phyloP scores from a whole-genome alignment of 2,888 invertebrate species.

The Monochamus alternatus region DNA sequence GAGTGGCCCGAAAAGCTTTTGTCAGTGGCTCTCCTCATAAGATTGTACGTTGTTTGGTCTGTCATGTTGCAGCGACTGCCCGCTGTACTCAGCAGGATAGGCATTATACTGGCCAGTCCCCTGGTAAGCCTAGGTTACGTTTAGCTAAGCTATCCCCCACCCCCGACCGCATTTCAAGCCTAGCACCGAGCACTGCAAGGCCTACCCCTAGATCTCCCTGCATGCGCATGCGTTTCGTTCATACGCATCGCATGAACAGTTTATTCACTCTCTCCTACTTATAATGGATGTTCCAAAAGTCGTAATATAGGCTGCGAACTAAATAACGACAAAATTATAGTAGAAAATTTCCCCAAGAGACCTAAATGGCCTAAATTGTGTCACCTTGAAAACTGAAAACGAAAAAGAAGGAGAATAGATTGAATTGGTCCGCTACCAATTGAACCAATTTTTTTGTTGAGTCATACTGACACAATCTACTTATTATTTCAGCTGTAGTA shows the following conservation, averaged over 20 bases:
- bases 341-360: too few species aligned
- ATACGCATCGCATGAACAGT: constrained; percentile 55
- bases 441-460: too few species aligned
- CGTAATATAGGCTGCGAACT: not conserved
- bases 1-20: constrained; percentile 47
- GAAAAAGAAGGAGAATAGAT: too few species aligned
- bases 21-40: constrained; percentile 62
- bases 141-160: constrained; percentile 58
- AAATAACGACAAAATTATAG: too few species aligned
- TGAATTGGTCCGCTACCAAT: too few species aligned
- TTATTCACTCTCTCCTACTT: constrained; percentile 5
- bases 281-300: constrained; percentile 9
- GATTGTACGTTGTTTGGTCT: constrained; percentile 72
- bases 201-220: constrained; percentile 41
- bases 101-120: constrained; percentile 96
- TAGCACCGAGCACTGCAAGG: constrained; percentile 49
- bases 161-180: constrained; percentile 38
- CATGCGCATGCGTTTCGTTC: constrained; percentile 59
- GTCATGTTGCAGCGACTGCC: constrained; percentile 92
- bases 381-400: too few species aligned
- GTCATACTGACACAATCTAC: too few species aligned
- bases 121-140: constrained; percentile 83
- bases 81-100: constrained; percentile 96
- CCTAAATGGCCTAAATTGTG: too few species aligned
- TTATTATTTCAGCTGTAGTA: too few species aligned